A percentile compares a stretch with the other conserved stretches of the same genome.
Evolutionary conservation across 2,888 invertebrate species (phyloP).

Genomic region (Bombyx huttoni): DNA sequence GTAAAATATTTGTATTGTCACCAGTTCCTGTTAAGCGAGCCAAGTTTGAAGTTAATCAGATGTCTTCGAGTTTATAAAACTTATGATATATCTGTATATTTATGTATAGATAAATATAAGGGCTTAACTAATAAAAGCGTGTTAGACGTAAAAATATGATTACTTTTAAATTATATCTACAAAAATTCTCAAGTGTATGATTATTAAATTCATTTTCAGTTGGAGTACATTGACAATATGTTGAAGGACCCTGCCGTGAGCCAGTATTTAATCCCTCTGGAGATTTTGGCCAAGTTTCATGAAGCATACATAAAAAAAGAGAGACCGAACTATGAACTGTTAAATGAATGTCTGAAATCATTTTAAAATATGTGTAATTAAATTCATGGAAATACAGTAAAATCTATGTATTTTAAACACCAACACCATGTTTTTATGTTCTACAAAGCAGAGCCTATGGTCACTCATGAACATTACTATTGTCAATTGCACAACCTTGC

Average conservation of each 20-base stretch:
- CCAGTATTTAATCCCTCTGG: constrained; percentile 69
- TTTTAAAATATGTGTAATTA: neutral
- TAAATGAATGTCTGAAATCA: constrained; percentile 12
- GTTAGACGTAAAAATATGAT: too few relatives aligned
- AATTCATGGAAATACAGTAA: neutral
- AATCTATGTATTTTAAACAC: neutral
- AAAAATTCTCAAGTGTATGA: neutral
- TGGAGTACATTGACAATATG: constrained; percentile 75
- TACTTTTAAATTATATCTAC: too few relatives aligned
- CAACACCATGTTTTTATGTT: neutral
- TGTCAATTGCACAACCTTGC: too few relatives aligned
- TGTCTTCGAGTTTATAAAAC: too few relatives aligned
- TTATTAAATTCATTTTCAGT: constrained; percentile 46
- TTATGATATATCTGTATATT: too few relatives aligned
- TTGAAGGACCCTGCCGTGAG: constrained; percentile 75
- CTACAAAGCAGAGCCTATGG: too few relatives aligned
- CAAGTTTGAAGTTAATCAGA: too few relatives aligned
- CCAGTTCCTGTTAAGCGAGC: too few relatives aligned
- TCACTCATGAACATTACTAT: neutral
- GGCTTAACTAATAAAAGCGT: too few relatives aligned
- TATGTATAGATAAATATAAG: too few relatives aligned
- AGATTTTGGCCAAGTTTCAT: constrained; percentile 70
- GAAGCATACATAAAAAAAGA: constrained; percentile 24
- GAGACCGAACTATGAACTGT: constrained; percentile 30
- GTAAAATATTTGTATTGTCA: too few relatives aligned